Base-by-base conservation (phyloP, 2,888 invertebrate species). In the Dione vanillae region DNA sequence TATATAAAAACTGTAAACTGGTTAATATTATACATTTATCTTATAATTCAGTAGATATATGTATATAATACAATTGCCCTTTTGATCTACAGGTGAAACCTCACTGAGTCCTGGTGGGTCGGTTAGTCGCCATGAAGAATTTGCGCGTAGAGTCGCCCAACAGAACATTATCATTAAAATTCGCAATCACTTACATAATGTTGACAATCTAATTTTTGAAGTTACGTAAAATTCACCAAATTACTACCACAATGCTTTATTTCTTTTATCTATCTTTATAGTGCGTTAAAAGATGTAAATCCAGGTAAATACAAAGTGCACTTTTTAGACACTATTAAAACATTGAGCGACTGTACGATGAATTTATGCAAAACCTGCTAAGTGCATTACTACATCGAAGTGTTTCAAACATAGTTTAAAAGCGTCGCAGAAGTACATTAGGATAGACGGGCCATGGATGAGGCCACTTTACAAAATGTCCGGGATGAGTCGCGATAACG, bases 391-490 rank as follows among this genome's bases (percentile, higher is more conserved):
- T 84, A 85, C 82, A 83, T 81, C 79, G 80, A 79, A 79, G 78
- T 78, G 79, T 82, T 82, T 80, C 79, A 79, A 83, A 78, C 79
- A 85, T 86, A 83, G 84, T 84, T 85, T 85, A 84, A 81, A 83
- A 84, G 82, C 80, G 78, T 76, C 81, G 80, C 81, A 74, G 73
- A 74, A 75, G 78, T 79, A 80, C 81, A 82, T 82, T 82, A 82
- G 79, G 78, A 78, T 78, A 78, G 79, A 76, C 83, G 83, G 81
- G 87, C 83, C 83, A 79, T 82, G 88, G 86, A 87, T 87, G 88
- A 85, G 88, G 86, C 88, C 92, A 91, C 92, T 92, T 91, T 91
- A 92, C 91, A 91, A 91, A 92, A 88, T 90, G 92, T 90, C 90
- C 91, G 87, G 91, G 91, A 91, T 89, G 93, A 91, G 90, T 85